Evolutionary conservation across 2,888 invertebrate genomes (phyloP), one percentile per base, ranked within the genome.

Genomic region (Gandaritis pyraliata): DNA sequence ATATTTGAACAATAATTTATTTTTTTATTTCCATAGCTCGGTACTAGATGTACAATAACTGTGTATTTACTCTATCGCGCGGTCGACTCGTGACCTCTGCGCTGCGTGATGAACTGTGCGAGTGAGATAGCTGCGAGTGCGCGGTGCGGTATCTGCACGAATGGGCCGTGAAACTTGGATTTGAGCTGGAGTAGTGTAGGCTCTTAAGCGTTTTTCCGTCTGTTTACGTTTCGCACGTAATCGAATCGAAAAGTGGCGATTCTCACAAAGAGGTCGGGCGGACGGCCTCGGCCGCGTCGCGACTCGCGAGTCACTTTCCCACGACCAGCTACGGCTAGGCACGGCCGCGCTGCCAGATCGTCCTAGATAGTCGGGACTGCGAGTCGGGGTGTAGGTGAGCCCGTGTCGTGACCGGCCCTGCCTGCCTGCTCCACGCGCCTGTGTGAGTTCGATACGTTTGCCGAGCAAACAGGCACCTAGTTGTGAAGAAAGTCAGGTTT

Each of bases 401-500:
- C 73, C 76, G 77, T 81, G 86, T 90, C 92, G 91, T 90, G 91
- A 90, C 91, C 87, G 86, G 88, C 80, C 41, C 83, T 15, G 13
- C 16, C 43, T 81, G 82, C 76, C 81, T 49, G 64, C 56, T 51
- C 48, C 69, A 70, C 80, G 82, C 84, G 86, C 78, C 78, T 86
- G 87, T 88, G 88, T 85, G 88, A 86, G 88, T 86, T 82, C 83
- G 77, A 84, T 87, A 84, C 87, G 85, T 88, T 87, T 87, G 81
- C 87, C 86, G 79, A 87, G 86, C 88, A 86, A 90, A 89, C 90
- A 88, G 84, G 84, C 86, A 85, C 88, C 85, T 89, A 88, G 87
- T 88, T 90, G 87, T 89, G 88, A 90, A 90, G 91, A 91, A 90
- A 91, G 90, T 91, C 91, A 91, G 89, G 91, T 91, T 91, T 90